Evolutionary conservation across 2,888 invertebrate species (phyloP).

Genomic region (Steinernema hermaphroditum): DNA sequence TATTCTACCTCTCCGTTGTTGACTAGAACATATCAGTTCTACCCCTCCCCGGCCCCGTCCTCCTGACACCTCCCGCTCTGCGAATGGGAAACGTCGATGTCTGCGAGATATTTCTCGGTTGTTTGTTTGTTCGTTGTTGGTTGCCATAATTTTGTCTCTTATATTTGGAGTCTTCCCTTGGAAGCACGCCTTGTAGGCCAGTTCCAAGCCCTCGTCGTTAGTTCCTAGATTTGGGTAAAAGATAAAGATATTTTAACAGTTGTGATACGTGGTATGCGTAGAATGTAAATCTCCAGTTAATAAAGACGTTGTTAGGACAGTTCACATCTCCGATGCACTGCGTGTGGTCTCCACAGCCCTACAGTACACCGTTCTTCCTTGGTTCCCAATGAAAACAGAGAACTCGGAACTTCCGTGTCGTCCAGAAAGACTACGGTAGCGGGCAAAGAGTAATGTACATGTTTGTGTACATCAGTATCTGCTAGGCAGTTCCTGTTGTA

Average conservation of each 20-base stretch:
- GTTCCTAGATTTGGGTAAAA: conserved; percentile 30
- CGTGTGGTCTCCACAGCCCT: too few species aligned
- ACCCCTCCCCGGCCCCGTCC: not conserved
- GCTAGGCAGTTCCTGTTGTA: too few species aligned
- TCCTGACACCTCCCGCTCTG: not conserved
- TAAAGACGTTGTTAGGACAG: too few species aligned
- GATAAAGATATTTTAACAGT: conserved; percentile 23
- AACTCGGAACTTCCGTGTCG: too few species aligned
- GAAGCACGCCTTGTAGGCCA: not conserved
- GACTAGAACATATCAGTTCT: conserved; percentile 31
- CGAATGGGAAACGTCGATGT: not conserved
- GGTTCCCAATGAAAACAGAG: too few species aligned
- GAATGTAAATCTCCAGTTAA: too few species aligned
- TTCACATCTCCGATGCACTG: too few species aligned
- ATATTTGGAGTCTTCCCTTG: conserved; percentile 7
- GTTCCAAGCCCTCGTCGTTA: conserved; percentile 25
- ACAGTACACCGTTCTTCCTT: too few species aligned
- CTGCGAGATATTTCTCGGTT: not conserved
- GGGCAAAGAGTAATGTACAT: too few species aligned
- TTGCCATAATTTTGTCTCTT: conserved; percentile 27
- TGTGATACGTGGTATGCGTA: not conserved
- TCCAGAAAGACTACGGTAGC: too few species aligned
- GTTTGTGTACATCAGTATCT: too few species aligned
- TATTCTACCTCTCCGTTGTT: conserved; percentile 7
- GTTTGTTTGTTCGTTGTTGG: conserved; percentile 29